Percentiles rank a stretch among this genome's conserved stretches.
These are phyloP conservation scores for Heterohyrax brucei DNA, from an alignment of 2,797 vertebrate genomes.

Conservation along the genomic window DNA sequence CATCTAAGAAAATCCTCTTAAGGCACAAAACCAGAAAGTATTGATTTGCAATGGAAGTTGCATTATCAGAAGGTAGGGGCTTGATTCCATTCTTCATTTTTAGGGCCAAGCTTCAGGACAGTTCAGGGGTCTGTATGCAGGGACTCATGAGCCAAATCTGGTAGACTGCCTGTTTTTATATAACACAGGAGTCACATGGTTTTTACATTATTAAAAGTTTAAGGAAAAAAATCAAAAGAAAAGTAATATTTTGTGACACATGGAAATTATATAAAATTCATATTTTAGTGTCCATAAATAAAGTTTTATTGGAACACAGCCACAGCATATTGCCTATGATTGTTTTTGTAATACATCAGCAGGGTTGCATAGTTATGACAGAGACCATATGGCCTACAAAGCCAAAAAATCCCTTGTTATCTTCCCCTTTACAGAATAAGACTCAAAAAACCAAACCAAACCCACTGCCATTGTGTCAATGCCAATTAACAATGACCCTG, in stretches of 20 bases:
- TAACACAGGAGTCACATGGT: background rate
- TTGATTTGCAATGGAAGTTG: background rate
- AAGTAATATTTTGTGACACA: background rate
- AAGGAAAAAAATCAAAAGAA: background rate
- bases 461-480: no score
- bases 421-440: background rate
- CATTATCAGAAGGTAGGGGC: background rate
- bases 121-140: background rate
- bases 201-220: background rate
- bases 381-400: background rate
- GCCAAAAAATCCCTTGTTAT: background rate
- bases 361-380: background rate
- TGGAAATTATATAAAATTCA: constrained; percentile 23
- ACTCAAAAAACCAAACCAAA: background rate
- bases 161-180: background rate
- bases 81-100: background rate
- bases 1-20: background rate
- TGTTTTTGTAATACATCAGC: background rate
- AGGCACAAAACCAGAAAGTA: background rate
- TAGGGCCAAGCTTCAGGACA: background rate
- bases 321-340: background rate
- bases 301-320: background rate
- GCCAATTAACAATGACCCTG: no score
- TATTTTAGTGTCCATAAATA: constrained; percentile 29
- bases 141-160: background rate